Percentiles rank a stretch among this genome's conserved stretches.
Evolutionary conservation across 1,140 invertebrate species (phyloP).

Genomic region (Drosophila carrolli): DNA sequence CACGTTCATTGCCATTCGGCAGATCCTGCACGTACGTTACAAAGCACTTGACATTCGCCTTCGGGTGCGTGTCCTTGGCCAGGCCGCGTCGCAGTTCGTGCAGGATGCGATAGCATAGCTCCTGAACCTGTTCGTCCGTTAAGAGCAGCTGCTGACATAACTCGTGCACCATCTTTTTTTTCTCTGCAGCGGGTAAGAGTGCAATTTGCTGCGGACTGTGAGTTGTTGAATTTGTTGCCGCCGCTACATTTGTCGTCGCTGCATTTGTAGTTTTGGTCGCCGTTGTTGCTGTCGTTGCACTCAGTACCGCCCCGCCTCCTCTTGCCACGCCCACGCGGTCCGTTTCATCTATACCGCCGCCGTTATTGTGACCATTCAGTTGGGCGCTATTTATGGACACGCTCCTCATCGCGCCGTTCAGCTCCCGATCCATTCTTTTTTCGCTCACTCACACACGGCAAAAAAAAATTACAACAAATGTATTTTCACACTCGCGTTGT

Average conservation of each 20-base stretch:
- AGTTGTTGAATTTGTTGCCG: conserved; percentile 19
- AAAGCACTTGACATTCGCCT: conserved; percentile 94
- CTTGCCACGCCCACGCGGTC: conserved; percentile 62
- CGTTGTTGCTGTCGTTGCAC: conserved; percentile 8
- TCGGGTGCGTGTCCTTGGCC: conserved; percentile 90
- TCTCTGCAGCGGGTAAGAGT: conserved; percentile 57
- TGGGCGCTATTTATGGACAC: conserved; percentile 80
- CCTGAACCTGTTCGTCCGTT: conserved; percentile 91
- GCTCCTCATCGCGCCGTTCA: conserved; percentile 82
- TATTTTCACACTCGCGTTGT: conserved; percentile 37
- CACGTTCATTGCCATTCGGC: conserved; percentile 97
- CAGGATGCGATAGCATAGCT: conserved; percentile 91
- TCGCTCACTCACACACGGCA: conserved; percentile 33
- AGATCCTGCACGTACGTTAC: conserved; percentile 98
- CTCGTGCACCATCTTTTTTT: conserved; percentile 90
- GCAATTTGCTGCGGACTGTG: conserved; percentile 26
- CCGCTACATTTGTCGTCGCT: conserved; percentile 21
- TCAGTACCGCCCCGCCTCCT: conserved; percentile 2
- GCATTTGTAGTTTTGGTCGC: conserved; percentile 34
- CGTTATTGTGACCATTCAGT: conserved; percentile 60
- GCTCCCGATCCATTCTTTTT: conserved; percentile 75
- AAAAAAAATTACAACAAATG: conserved; percentile 36
- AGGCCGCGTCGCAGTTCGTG: conserved; percentile 93
- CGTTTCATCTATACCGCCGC: conserved; percentile 42
- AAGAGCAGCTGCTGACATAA: conserved; percentile 94